Evolutionary conservation across 2,797 vertebrate genomes (phyloP), one percentile per base, ranked within the genome.

Genomic region (Echeneis naucrates): DNA sequence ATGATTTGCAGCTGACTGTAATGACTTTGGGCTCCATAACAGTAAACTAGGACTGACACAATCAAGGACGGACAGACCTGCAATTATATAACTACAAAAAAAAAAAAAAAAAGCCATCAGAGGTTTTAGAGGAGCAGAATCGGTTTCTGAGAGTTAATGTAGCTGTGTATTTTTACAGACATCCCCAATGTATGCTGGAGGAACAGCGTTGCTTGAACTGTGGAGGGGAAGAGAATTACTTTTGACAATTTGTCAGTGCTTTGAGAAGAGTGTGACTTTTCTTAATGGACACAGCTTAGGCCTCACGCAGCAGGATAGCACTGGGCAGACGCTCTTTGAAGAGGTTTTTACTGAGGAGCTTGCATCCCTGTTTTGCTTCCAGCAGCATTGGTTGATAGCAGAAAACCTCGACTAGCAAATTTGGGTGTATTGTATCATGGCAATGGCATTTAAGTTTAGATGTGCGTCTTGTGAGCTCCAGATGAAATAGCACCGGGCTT

Each of bases 1-100:
- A 50, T 77, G 67, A 86, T 86, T 87, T 75, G 75, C 58, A 27
- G 75, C 62, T 64, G 59, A 54, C 54, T 88, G 73, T 69, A 71
- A 83, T 72, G 78, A 82, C 77, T 40, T 26, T 57, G 66, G 40
- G 59, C 40, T 57, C 59, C 61, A 71, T 84, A 80, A 78, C 70
- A 47, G 77, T 80, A 78, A 84, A 74, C 23, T 59, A n/a, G 66
- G 55, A 67, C 24, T 47, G 53, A 42, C 64, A 54, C 23, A 21
- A 48, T 63, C 26, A 59, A 81, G 72, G 55, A 69, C 61, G 74
- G 57, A 82, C 76, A 72, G 76, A 78, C 38, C 37, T 27, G 57
- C 33, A 23, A 79, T 84, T 69, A 81, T n/a, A n/a, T n/a, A n/a
- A n/a, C n/a, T n/a, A n/a, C n/a, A n/a, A n/a, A n/a, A n/a, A n/a